Base-by-base conservation (phyloP, 2,113 vertebrate species). In the Reinhardtius hippoglossoides region DNA sequence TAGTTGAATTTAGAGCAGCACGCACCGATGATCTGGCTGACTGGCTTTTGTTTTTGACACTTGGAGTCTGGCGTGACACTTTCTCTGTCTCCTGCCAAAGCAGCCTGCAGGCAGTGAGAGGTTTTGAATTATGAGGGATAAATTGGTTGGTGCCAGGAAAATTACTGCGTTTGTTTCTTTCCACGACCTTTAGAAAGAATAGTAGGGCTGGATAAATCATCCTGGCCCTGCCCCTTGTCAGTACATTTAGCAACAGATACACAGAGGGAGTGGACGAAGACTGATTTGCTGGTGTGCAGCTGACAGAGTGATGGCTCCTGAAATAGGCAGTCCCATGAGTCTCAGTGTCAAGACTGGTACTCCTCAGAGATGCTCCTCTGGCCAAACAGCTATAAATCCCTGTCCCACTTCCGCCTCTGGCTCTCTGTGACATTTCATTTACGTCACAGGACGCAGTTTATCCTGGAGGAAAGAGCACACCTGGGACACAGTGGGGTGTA, bases 271-370 rank as follows among this genome's bases (percentile, higher is more conserved):
- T 27, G n/a, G 64, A 59, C 2, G 2, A 31, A 44, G 68, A 65
- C 64, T 27, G 63, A 76, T 1, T 1, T 24, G 60, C 23, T 52
- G 64, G 24, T 58, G 66, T 70, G 71, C 65, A 50, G 70, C 65
- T 54, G 67, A 80, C 52, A 23, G 83, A 86, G 75, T 70, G 82
- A 79, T 23, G 58, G 31, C 66, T 84, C 68, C 84, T 71, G 48
- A 80, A 91, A 90, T 76, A 75, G 76, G 26, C 52, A 20, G 50
- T 81, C 84, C 80, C 85, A 16, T 0, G 50, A 64, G 73, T 59
- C 48, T 0, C 77, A 3, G 55, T 26, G 46, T 27, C 57, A 37
- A 77, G 76, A 73, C 63, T 23, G 60, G 40, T 52, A 61, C 67
- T 56, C 54, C 86, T 66, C 46, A 37, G 67, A 81, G 77, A 81